A percentile compares a stretch with the other conserved stretches of the same genome.
phyloP scores from a whole-genome alignment of 2,888 invertebrate species.

The Caenorhabditis macrosperma region DNA sequence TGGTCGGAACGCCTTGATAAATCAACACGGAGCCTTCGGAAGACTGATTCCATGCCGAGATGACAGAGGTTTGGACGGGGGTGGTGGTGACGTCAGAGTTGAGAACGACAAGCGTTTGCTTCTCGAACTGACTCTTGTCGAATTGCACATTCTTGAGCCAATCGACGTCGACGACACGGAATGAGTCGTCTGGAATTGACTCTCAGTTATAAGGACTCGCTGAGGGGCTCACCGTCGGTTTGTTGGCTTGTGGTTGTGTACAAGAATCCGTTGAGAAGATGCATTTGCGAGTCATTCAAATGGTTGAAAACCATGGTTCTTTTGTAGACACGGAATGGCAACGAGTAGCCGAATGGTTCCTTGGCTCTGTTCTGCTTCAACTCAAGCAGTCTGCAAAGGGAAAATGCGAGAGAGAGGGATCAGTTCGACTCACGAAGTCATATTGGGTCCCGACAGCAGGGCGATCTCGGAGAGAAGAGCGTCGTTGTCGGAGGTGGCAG shows the following conservation, averaged over 20 bases:
- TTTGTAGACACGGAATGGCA: neutral
- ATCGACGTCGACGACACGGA: neutral
- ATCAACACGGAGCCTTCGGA: neutral
- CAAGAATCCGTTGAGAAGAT: neutral
- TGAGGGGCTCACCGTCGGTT: neutral
- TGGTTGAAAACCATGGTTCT: too few species aligned
- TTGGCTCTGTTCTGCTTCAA: neutral
- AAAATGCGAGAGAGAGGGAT: neutral
- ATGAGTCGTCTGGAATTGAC: neutral
- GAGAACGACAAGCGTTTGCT: neutral
- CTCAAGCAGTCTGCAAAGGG: neutral
- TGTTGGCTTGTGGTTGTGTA: neutral
- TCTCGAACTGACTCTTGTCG: neutral
- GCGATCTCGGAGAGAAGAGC: neutral
- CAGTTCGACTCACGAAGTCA: neutral
- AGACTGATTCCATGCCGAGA: neutral
- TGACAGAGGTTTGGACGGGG: neutral
- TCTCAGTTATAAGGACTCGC: too few species aligned
- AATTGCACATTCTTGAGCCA: neutral
- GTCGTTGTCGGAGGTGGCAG: neutral
- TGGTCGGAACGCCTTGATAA: neutral
- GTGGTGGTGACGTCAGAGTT: neutral
- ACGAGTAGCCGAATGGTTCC: neutral
- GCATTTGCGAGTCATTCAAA: neutral
- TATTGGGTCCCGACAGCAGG: neutral